A percentile compares a stretch with the other conserved stretches of the same genome.
Conservation (phyloP, 2,797 vertebrate species). For the Eulemur coronatus region DNA sequence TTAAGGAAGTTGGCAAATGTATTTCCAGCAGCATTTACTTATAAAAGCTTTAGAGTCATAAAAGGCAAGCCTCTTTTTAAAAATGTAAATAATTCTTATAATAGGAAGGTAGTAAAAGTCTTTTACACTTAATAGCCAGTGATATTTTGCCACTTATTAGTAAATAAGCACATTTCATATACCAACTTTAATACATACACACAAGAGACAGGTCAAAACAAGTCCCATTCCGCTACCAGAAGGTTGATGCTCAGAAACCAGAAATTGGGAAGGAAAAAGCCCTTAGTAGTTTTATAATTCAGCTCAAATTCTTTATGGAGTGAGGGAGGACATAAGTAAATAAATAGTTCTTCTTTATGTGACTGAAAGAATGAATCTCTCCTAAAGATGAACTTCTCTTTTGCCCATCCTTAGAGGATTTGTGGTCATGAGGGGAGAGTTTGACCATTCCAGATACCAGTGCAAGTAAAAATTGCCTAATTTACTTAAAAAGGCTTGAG, state of each 20-base stretch:
- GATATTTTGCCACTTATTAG: background rate
- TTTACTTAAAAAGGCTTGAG: background rate
- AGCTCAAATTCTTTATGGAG: background rate
- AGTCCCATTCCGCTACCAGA: background rate
- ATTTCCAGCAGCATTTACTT: conserved; percentile 1
- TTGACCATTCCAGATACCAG: background rate
- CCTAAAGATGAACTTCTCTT: background rate
- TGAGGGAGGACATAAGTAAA: background rate
- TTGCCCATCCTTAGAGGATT: background rate
- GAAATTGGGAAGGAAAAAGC: background rate
- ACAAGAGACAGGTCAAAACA: background rate
- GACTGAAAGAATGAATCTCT: background rate
- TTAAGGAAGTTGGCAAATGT: background rate
- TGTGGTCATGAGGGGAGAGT: background rate
- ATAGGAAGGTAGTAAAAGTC: background rate
- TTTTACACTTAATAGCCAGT: background rate
- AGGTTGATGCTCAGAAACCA: background rate
- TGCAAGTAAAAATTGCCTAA: background rate
- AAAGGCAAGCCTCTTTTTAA: background rate
- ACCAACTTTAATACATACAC: background rate
- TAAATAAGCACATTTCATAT: conserved; percentile 28
- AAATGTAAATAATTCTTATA: background rate
- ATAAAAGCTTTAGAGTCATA: background rate
- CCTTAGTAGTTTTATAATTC: background rate
- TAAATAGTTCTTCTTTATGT: background rate